These are phyloP conservation scores for Apodemus agrarius DNA, from an alignment of 2,797 vertebrate genomes.

Conservation along the genomic window DNA sequence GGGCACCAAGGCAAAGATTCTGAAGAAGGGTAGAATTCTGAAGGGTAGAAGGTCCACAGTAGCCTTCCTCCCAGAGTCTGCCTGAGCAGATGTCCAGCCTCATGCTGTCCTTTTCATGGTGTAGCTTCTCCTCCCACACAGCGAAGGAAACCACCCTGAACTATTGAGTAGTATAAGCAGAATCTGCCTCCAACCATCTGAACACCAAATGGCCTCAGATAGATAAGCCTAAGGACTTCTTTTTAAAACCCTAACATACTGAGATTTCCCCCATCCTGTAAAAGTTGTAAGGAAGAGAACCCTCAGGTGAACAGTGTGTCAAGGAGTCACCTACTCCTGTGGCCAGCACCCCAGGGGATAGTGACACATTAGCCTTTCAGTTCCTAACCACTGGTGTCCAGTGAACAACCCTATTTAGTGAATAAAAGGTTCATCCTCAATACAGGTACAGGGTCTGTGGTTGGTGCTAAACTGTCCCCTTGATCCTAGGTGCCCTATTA, in stretches of 20 bases:
- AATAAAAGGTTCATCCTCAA: background rate
- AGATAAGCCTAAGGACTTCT: background rate
- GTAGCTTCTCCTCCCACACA: background rate
- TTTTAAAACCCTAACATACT: background rate
- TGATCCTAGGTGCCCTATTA: background rate
- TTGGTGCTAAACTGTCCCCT: background rate
- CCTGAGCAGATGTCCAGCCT: background rate
- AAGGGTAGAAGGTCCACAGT: background rate
- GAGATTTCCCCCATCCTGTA: fast-evolving
- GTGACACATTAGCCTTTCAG: background rate
- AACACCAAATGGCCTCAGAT: background rate
- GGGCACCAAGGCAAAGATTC: background rate
- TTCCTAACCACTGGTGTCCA: background rate
- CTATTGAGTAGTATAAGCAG: background rate
- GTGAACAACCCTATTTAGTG: background rate
- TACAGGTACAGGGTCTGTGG: background rate
- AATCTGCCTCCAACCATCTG: background rate
- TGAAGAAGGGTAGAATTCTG: background rate
- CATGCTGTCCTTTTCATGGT: background rate
- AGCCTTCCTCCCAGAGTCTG: background rate
- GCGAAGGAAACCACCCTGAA: constrained; percentile 6
- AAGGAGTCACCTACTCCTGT: background rate
- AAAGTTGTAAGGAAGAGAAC: background rate
- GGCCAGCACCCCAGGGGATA: background rate
- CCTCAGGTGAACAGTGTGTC: background rate